Conservation (phyloP, 2,888 invertebrate genomes). For the Leucophenga montana region DNA sequence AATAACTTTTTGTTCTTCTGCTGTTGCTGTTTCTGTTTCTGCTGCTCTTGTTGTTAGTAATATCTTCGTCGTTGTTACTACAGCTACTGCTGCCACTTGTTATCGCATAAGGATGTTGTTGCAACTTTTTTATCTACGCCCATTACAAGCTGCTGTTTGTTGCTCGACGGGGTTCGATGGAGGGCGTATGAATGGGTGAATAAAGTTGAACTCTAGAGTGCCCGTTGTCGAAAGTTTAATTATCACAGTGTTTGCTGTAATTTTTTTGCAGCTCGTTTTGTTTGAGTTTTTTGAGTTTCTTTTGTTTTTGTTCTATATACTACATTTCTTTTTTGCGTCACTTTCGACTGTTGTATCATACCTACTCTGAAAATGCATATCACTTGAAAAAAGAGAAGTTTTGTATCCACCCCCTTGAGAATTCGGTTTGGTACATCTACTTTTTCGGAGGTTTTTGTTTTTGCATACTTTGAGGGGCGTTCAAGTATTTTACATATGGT, state of each 20-base stretch:
- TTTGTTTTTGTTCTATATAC: conserved; percentile 45
- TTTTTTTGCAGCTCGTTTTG: conserved; percentile 20
- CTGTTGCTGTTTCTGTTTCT: conserved; percentile 22
- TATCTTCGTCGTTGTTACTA: too few species aligned
- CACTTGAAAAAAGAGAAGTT: conserved; percentile 31
- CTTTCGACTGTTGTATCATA: background rate
- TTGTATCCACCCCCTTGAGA: background rate
- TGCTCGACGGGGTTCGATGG: background rate
- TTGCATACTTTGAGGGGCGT: conserved; percentile 11
- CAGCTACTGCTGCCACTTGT: conserved; percentile 44
- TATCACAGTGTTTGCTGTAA: conserved; percentile 53
- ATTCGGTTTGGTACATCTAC: conserved; percentile 9
- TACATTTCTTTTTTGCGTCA: background rate
- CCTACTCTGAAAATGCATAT: background rate
- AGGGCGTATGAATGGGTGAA: background rate
- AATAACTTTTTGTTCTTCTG: conserved; percentile 49
- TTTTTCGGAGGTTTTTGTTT: conserved; percentile 21
- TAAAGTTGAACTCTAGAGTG: conserved; percentile 46
- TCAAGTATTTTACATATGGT: conserved; percentile 12
- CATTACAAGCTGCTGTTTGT: background rate
- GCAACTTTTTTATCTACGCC: conserved; percentile 29
- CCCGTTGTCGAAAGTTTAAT: conserved; percentile 61
- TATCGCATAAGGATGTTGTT: conserved; percentile 67
- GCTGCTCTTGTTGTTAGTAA: conserved; percentile 29
- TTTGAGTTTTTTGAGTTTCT: background rate